phyloP scores from a whole-genome alignment of 2,888 invertebrate species.

The Leptinotarsa rubiginosa region DNA sequence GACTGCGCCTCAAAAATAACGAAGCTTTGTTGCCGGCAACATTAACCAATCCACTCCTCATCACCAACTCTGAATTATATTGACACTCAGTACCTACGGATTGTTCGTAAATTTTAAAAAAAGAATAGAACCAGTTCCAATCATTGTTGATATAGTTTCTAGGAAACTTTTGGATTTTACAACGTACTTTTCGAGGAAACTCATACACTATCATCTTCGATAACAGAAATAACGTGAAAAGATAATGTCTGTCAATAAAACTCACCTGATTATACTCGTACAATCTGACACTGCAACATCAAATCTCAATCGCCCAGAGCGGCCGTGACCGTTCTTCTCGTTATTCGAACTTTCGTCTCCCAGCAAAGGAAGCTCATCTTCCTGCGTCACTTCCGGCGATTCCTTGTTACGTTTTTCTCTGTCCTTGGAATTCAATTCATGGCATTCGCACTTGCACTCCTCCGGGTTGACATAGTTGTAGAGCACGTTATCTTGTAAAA shows the following conservation, averaged over 20 bases:
- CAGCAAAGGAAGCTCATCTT: constrained; percentile 69
- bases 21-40: no score
- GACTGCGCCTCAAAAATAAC: no score
- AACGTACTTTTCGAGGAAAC: no score
- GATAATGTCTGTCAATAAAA: neutral
- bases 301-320: constrained; percentile 60
- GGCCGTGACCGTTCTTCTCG: constrained; percentile 54
- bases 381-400: constrained; percentile 54
- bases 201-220: no score
- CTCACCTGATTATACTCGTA: constrained; percentile 64
- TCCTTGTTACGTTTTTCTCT: constrained; percentile 54
- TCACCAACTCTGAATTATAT: no score
- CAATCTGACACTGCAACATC: constrained; percentile 61
- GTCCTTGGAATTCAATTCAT: constrained; percentile 69
- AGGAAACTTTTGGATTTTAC: no score
- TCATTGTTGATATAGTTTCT: no score
- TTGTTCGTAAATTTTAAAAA: no score
- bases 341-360: constrained; percentile 64
- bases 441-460: constrained; percentile 89
- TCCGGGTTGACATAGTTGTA: constrained; percentile 88
- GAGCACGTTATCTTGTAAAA: constrained; percentile 67
- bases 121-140: no score
- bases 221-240: no score
- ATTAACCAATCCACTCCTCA: no score
- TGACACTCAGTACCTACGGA: no score